Percentiles rank a stretch among this genome's conserved stretches.
Conservation (phyloP, 2,797 vertebrate genomes). For the Phalanger gymnotis region DNA sequence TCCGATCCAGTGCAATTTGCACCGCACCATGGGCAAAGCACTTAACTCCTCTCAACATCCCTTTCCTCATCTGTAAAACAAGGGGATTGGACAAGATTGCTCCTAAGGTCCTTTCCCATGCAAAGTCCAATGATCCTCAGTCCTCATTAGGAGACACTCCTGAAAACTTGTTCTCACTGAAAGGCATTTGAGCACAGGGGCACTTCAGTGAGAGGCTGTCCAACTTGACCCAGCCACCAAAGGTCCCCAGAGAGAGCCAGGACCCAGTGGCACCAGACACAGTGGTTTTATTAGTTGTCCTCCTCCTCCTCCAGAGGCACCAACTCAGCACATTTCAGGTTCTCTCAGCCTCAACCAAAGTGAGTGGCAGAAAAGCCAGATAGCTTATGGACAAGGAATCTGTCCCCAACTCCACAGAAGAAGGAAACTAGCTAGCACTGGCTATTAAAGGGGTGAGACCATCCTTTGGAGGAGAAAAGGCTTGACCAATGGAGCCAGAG, state of each 20-base stretch:
- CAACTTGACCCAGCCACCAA: background rate
- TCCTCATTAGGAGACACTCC: background rate
- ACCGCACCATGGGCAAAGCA: background rate
- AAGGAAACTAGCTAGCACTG: background rate
- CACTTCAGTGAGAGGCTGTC: background rate
- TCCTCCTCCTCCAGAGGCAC: background rate
- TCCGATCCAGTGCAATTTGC: background rate
- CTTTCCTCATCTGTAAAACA: background rate
- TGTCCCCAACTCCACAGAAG: background rate
- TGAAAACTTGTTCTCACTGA: background rate
- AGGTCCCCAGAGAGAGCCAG: conserved; percentile 10
- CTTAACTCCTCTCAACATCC: background rate
- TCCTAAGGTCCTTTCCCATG: background rate
- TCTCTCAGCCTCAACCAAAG: background rate
- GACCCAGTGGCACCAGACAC: conserved; percentile 23
- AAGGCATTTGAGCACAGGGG: background rate
- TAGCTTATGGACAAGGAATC: background rate
- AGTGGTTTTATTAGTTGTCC: conserved; percentile 58
- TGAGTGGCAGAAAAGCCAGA: background rate
- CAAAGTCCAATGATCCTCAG: background rate
- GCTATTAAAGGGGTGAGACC: background rate
- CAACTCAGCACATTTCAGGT: background rate
- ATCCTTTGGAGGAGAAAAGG: background rate
- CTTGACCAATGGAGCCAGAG: background rate
- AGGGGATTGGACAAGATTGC: background rate